Conservation (phyloP, 2,888 invertebrate species). For the Leucophenga montana region DNA sequence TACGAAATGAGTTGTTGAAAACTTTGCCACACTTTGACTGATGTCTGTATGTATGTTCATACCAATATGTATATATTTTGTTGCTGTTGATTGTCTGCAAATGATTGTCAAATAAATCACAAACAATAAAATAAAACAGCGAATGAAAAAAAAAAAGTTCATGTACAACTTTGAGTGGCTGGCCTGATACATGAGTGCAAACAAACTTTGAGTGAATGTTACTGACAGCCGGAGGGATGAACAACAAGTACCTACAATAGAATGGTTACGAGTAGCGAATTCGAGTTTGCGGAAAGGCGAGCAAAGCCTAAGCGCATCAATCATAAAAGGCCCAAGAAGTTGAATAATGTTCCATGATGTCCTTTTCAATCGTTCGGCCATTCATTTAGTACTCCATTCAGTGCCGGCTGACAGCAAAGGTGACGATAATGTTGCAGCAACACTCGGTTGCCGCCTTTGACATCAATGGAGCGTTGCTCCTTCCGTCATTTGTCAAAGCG, state of each 20-base stretch:
- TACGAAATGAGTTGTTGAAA: conserved; percentile 52
- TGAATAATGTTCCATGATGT: background rate
- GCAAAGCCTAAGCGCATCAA: background rate
- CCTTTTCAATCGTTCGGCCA: background rate
- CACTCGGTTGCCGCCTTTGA: conserved; percentile 37
- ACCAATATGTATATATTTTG: background rate
- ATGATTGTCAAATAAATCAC: conserved; percentile 65
- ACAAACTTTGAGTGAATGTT: background rate
- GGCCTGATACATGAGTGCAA: background rate
- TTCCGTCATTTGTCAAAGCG: conserved; percentile 48
- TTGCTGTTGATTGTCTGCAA: conserved; percentile 41
- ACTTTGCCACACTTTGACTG: conserved; percentile 36
- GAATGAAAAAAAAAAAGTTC: conserved; percentile 26
- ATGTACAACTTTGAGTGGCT: no score
- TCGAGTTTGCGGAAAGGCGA: no score
- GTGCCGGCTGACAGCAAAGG: background rate
- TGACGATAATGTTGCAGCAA: conserved; percentile 16
- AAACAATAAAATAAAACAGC: conserved; percentile 39
- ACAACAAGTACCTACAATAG: background rate
- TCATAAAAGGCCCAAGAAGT: conserved; percentile 10
- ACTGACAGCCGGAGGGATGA: background rate
- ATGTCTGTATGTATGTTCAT: background rate
- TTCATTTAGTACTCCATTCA: background rate
- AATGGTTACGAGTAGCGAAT: background rate
- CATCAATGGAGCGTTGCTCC: conserved; percentile 37